Evolutionary conservation across 1,140 invertebrate species (phyloP).

Genomic region (Drosophila repleta): DNA sequence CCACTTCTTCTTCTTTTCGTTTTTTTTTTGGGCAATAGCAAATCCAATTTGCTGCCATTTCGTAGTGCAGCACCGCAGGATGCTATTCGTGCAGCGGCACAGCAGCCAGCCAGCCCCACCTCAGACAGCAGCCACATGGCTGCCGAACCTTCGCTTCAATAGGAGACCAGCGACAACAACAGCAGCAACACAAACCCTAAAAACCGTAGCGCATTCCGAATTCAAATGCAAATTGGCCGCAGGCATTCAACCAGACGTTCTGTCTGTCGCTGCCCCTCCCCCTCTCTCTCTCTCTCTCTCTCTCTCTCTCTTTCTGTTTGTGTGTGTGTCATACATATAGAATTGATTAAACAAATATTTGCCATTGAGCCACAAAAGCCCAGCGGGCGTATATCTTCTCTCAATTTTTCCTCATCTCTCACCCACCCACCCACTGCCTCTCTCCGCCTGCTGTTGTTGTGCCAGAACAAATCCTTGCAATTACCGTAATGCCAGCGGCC

Average conservation of each 20-base stretch:
- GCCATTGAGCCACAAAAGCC: constrained; percentile 50
- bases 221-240: constrained; percentile 67
- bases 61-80: constrained; percentile 55
- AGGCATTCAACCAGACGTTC: constrained; percentile 60
- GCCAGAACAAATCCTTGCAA: constrained; percentile 69
- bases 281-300: constrained; percentile 10
- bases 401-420: constrained; percentile 9
- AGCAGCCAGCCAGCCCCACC: background rate
- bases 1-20: constrained; percentile 3
- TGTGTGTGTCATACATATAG: constrained; percentile 29
- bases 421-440: background rate
- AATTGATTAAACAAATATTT: constrained; percentile 80
- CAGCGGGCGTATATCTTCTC: constrained; percentile 36
- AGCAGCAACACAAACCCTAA: constrained; percentile 13
- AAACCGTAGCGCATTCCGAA: constrained; percentile 30
- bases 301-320: constrained; percentile 15
- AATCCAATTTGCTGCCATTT: constrained; percentile 74
- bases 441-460: constrained; percentile 11
- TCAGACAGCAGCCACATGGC: background rate
- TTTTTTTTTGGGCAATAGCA: constrained; percentile 22
- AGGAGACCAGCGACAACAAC: background rate
- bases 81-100: constrained; percentile 14
- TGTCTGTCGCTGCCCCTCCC: constrained; percentile 6
- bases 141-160: constrained; percentile 1
- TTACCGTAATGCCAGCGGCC: constrained; percentile 74